Conservation (phyloP, 2,888 invertebrate genomes). For the Xylota sylvarum region DNA sequence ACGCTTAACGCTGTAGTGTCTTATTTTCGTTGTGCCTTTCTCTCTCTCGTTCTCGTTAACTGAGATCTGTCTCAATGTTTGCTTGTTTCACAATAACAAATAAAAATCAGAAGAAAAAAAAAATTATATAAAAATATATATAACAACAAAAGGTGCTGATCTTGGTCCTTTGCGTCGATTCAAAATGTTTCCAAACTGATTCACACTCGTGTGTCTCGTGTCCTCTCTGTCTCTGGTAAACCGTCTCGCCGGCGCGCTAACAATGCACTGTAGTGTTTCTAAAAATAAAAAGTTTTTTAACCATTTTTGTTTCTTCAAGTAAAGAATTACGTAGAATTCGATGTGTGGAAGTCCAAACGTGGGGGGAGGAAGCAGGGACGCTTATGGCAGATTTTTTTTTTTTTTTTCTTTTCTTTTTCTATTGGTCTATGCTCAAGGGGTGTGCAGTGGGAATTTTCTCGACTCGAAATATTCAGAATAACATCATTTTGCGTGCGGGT, state of each 20-base stretch:
- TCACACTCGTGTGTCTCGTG: constrained; percentile 27
- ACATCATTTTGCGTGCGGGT: constrained; percentile 50
- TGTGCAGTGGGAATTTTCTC: constrained; percentile 13
- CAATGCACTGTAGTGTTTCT: constrained; percentile 61
- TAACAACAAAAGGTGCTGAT: constrained; percentile 19
- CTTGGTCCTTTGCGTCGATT: constrained; percentile 43
- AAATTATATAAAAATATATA: constrained; percentile 66
- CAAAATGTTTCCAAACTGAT: constrained; percentile 15
- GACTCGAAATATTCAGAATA: constrained; percentile 8
- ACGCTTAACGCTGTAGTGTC: constrained; percentile 1
- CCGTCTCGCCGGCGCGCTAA: constrained; percentile 36
- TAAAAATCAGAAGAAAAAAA: constrained; percentile 27
- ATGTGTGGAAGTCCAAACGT: constrained; percentile 34
- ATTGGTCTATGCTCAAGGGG: neutral
- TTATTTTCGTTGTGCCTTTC: constrained; percentile 14
- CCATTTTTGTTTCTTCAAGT: constrained; percentile 50
- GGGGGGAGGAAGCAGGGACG: constrained; percentile 20
- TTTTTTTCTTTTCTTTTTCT: constrained; percentile 11
- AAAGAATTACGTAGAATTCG: constrained; percentile 71
- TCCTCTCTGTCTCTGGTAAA: constrained; percentile 25
- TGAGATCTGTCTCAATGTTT: constrained; percentile 45
- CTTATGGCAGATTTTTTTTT: constrained; percentile 28
- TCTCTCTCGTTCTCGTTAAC: constrained; percentile 11
- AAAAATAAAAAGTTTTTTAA: constrained; percentile 68
- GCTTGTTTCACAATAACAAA: constrained; percentile 38